Evolutionary conservation across 2,113 vertebrate species (phyloP).

Genomic region (Solea senegalensis): DNA sequence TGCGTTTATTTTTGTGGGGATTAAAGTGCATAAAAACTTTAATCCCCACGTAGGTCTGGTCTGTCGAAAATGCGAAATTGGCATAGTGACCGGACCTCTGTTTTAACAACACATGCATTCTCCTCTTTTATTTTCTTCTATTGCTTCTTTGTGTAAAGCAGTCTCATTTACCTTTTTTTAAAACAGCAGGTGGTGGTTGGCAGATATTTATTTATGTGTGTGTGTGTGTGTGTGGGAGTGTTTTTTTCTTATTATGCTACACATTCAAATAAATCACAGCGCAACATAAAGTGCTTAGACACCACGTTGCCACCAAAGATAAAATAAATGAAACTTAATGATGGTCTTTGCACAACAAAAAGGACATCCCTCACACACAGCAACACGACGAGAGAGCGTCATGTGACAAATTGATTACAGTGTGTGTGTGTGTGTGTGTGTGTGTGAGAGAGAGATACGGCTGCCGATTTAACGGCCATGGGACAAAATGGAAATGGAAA

Average conservation of each 20-base stretch:
- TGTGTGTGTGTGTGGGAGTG: conserved; percentile 12
- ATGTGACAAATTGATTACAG: conserved; percentile 38
- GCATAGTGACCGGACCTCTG: too few species aligned
- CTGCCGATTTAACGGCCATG: conserved; percentile 17
- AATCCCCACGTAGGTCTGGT: too few species aligned
- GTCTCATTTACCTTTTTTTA: background rate
- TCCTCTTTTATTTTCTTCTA: too few species aligned
- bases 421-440: too few species aligned
- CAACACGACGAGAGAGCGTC: background rate
- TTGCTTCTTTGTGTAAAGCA: too few species aligned
- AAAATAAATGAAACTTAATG: background rate
- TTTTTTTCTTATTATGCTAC: conserved; percentile 3
- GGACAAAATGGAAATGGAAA: conserved; percentile 53
- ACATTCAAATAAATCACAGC: background rate
- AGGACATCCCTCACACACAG: conserved; percentile 1
- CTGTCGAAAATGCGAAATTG: too few species aligned
- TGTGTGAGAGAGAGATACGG: conserved; percentile 27
- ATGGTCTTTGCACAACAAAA: conserved; percentile 7
- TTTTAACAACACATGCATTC: too few species aligned
- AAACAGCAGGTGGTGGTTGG: background rate
- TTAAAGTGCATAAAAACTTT: too few species aligned
- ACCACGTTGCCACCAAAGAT: background rate
- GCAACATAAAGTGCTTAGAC: background rate
- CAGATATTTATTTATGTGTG: too few species aligned
- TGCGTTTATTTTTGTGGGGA: too few species aligned